These are phyloP conservation scores for Drosophila meridiana DNA, from an alignment of 2,888 invertebrate species.

Conservation along the genomic window DNA sequence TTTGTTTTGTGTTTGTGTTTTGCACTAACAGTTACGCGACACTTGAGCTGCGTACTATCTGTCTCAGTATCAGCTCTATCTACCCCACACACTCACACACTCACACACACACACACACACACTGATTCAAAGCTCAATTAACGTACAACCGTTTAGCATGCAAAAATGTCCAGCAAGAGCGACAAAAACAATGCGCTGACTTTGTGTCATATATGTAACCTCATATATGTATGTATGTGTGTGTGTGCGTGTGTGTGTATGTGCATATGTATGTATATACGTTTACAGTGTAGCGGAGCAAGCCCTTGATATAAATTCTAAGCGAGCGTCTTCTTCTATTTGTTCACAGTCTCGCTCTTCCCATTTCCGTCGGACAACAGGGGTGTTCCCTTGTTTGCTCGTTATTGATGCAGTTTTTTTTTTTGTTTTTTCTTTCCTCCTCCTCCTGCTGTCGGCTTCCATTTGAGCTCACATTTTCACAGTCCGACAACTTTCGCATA, in stretches of 20 bases:
- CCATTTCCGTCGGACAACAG: conserved; percentile 9
- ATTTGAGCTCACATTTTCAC: conserved; percentile 45
- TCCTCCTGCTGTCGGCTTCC: conserved; percentile 28
- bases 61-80: conserved; percentile 52
- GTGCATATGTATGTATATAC: neutral
- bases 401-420: conserved; percentile 16
- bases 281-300: neutral
- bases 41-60: conserved; percentile 26
- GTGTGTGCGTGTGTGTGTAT: neutral
- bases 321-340: conserved; percentile 12
- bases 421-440: neutral
- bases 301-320: conserved; percentile 29
- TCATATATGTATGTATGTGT: neutral
- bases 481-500: conserved; percentile 37
- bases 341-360: conserved; percentile 13
- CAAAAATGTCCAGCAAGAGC: conserved; percentile 26
- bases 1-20: conserved; percentile 13
- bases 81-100: conserved; percentile 26
- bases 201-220: conserved; percentile 40
- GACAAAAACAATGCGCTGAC: conserved; percentile 43
- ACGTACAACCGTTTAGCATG: conserved; percentile 43
- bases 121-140: conserved; percentile 56
- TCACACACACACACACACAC: conserved; percentile 21
- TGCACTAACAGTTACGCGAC: neutral
- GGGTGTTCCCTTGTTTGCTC: conserved; percentile 5